Percentiles rank a stretch among this genome's conserved stretches.
These are phyloP conservation scores for Dendropsophus ebraccatus DNA, from an alignment of 2,113 vertebrate genomes.

Conservation along the genomic window DNA sequence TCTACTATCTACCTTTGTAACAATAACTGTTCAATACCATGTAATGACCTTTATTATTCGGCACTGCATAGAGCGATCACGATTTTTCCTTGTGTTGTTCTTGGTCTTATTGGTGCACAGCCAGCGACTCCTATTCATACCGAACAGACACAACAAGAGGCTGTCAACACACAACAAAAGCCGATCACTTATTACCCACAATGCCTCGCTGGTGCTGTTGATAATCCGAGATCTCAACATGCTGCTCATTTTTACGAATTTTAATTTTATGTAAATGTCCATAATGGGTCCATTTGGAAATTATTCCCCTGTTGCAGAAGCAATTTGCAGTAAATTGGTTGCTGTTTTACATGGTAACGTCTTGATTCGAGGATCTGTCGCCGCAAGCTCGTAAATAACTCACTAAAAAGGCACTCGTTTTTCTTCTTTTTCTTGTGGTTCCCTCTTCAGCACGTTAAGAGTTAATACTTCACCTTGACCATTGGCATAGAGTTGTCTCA, in stretches of 20 bases:
- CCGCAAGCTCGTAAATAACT: conserved; percentile 21
- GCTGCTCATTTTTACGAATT: conserved; percentile 29
- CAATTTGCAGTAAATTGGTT: conserved; percentile 51
- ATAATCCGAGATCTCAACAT: conserved; percentile 17
- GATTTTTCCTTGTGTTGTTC: neutral
- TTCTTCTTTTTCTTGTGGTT: neutral
- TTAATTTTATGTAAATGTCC: conserved; percentile 54
- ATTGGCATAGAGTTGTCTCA: neutral
- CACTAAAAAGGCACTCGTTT: neutral
- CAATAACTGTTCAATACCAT: neutral
- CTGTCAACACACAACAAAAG: conserved; percentile 17
- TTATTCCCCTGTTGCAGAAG: conserved; percentile 51
- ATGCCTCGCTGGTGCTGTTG: neutral
- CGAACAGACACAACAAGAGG: neutral
- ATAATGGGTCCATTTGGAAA: conserved; percentile 54
- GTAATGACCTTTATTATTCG: neutral
- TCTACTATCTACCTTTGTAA: neutral
- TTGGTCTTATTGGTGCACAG: neutral
- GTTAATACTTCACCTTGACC: neutral
- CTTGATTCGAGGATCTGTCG: conserved; percentile 21
- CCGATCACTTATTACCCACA: conserved; percentile 32
- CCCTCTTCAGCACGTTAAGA: neutral
- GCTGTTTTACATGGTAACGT: conserved; percentile 45
- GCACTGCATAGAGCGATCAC: neutral
- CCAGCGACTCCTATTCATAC: neutral